Evolutionary conservation across 2,888 invertebrate genomes (phyloP).

Genomic region (Eutolmus rufibarbis): DNA sequence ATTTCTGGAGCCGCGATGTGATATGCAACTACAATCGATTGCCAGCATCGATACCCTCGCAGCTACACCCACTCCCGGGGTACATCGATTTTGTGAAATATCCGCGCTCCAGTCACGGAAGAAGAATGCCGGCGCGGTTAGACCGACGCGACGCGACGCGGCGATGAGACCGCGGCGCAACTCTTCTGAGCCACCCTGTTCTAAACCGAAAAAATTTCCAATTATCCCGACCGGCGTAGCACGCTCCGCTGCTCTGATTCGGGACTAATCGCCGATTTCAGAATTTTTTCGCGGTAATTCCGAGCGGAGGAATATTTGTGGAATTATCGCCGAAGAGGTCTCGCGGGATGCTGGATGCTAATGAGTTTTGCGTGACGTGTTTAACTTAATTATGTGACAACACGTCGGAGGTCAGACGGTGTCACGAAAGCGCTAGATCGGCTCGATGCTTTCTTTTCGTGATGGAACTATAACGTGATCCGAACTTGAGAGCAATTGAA

Average conservation of each 20-base stretch:
- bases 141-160: neutral
- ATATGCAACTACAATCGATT: constrained; percentile 30
- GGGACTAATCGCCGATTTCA: constrained; percentile 11
- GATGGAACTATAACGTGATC: constrained; percentile 42
- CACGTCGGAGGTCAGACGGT: constrained; percentile 3
- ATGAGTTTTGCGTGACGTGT: constrained; percentile 39
- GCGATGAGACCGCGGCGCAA: neutral
- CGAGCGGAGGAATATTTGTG: neutral
- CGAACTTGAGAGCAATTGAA: constrained; percentile 28
- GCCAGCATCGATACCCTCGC: constrained; percentile 16
- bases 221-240: neutral
- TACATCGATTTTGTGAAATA: constrained; percentile 12
- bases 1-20: constrained; percentile 31
- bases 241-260: constrained; percentile 20
- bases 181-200: neutral
- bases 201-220: neutral
- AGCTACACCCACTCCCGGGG: constrained; percentile 25
- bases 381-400: constrained; percentile 42
- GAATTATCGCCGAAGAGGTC: neutral
- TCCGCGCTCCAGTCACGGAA: constrained; percentile 15
- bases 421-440: constrained; percentile 18
- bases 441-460: constrained; percentile 39
- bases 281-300: neutral
- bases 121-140: neutral
- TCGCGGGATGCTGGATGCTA: constrained; percentile 13